Base-by-base conservation (phyloP, 2,888 invertebrate genomes). In the Mallateleia sp. region DNA sequence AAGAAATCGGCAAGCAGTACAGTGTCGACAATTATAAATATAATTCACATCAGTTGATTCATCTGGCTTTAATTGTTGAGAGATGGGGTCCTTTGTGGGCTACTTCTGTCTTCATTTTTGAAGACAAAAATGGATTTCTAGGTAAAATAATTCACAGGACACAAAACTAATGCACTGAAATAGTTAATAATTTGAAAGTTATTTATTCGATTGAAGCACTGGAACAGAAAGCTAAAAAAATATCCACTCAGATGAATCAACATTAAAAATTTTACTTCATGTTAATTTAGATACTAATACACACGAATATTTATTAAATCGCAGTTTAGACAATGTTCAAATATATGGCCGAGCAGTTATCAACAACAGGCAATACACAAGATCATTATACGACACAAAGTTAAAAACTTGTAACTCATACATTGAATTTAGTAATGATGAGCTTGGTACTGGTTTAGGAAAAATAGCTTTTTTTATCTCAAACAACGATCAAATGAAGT, bases 401-500 rank as follows among this genome's bases (percentile, higher is more conserved):
- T 25, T 71, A n/a, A 71, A 56, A 15, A 28, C n/a, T 18, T 71
- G 25, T 20, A 45, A 72, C 58, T 58, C 72, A n/a, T 32, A 60
- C n/a, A 38, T 74, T 60, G 15, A 60, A 34, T 60, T 74, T 34
- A 6, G 25, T n/a, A 60, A 20, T 60, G 6, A 15, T 22, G 72
- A 32, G 14, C 0, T n/a, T 14, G 47, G 22, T 15, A 20, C 9
- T 32, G 20, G 47, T 9, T 74, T 14, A 14, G 72, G 60, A 34
- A 47, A 18, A 60, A 60, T 60, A n/a, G 20, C 5, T 14, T 74
- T 45, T 45, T 74, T 60, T n/a, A n/a, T 42, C 45, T 5, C 20
- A 56, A 42, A 38, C 56, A 32, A 15, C 7, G 24, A 24, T 22
- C 22, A 42, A n/a, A 20, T 32, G 20, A 71, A 71, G 6, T 18